Evolutionary conservation across 2,888 invertebrate genomes (phyloP).

Genomic region (Cactoblastis cactorum): DNA sequence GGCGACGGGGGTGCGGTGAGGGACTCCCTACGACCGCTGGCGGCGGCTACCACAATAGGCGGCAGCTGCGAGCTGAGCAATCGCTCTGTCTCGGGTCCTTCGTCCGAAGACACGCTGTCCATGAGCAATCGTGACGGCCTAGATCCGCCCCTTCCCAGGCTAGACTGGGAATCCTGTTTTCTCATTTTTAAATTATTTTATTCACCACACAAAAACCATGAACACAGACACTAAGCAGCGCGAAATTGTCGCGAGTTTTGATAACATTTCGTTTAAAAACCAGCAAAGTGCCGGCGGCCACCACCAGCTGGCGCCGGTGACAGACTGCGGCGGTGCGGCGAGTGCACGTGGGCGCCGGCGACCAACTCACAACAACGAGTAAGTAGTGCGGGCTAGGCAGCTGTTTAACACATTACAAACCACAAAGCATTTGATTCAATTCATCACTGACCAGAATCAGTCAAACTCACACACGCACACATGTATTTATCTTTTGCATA

Average conservation of each 20-base stretch:
- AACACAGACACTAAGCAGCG: slow-evolving; percentile 28
- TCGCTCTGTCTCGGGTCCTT: slow-evolving; percentile 67
- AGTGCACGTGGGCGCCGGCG: slow-evolving; percentile 57
- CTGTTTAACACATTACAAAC: background rate
- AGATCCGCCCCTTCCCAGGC: slow-evolving; percentile 44
- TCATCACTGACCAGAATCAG: slow-evolving; percentile 6
- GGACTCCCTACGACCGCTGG: slow-evolving; percentile 55
- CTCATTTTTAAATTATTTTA: slow-evolving; percentile 48
- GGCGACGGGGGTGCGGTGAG: slow-evolving; percentile 74
- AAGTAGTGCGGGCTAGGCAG: background rate
- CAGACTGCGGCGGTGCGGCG: slow-evolving; percentile 52
- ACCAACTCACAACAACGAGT: slow-evolving; percentile 42
- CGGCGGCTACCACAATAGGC: slow-evolving; percentile 46
- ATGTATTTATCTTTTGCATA: background rate
- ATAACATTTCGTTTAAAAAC: slow-evolving; percentile 55
- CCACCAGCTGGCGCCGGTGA: slow-evolving; percentile 47
- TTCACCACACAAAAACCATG: slow-evolving; percentile 38
- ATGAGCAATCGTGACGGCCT: slow-evolving; percentile 56
- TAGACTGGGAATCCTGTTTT: slow-evolving; percentile 51
- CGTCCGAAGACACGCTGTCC: slow-evolving; percentile 69
- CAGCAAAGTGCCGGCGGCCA: slow-evolving; percentile 34
- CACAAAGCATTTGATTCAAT: slow-evolving; percentile 7
- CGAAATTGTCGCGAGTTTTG: slow-evolving; percentile 33
- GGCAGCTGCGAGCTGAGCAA: slow-evolving; percentile 53
- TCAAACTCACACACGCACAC: background rate